Base-by-base conservation (phyloP, 1,140 invertebrate species). In the Trypoxylus dichotomus region DNA sequence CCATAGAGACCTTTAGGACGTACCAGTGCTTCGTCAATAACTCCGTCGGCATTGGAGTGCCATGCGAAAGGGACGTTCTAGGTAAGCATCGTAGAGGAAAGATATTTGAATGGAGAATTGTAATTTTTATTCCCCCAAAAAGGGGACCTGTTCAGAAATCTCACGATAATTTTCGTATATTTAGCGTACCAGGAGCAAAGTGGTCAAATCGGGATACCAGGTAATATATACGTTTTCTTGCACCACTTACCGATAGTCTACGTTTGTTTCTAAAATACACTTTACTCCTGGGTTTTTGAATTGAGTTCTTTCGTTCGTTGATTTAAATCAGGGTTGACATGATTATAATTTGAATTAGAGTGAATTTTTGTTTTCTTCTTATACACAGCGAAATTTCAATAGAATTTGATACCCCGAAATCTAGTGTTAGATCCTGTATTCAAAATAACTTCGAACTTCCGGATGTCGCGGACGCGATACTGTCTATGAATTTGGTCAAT, bases 21-120 rank as follows among this genome's bases (percentile, higher is more conserved):
- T 97, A 96, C 85, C 89, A 93, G 74, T 97, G 96, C 85, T 89
- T 91, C 76, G 94, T 93, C 5, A 95, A 94, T 85, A 97, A 97
- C 86, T 89, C 91, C 1, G 92, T 96, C 13, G 95, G 95, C 32
- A 85, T 88, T 29, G 91, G 91, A 21, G 90, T 90, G 10, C 90
- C 94, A 0, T 97, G 95, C 84, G 93, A 95, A 85, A 89, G 91
- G 63, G 92, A 94, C 85, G 93, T 96, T 32, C 89, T 91, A 85
- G 93, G 94, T 94, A 86, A 89, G 89, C 83, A 54, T 68, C 0
- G 25, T 10, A 19, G 37, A 68, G 19, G 60, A 29, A 68, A 11
- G 0, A 68, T 21, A 6, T 7, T 25, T n/a, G n/a, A n/a, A 29
- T 3, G 10, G 15, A 54, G 47, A n/a, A n/a, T n/a, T n/a, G n/a